Evolutionary conservation across 2,888 invertebrate genomes (phyloP).

Genomic region (Prosapia bicincta): DNA sequence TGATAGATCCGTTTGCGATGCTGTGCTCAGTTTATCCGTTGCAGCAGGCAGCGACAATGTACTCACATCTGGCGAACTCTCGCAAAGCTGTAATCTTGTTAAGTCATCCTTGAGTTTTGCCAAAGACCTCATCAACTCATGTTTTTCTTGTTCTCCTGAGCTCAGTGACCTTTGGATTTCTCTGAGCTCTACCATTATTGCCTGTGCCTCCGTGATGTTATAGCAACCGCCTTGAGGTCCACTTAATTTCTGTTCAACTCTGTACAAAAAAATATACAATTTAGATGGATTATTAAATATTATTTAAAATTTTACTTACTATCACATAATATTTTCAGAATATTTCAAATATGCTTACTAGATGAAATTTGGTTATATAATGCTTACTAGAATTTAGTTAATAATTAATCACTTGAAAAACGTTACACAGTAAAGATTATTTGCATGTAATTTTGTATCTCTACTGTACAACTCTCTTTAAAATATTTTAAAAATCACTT

Average conservation of each 20-base stretch:
- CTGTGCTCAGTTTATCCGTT: constrained; percentile 86
- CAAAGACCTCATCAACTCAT: constrained; percentile 89
- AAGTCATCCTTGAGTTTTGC: constrained; percentile 92
- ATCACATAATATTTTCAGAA: not conserved
- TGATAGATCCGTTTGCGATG: constrained; percentile 93
- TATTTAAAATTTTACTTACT: too few species aligned
- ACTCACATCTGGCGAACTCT: constrained; percentile 72
- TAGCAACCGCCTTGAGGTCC: constrained; percentile 76
- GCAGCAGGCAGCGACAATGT: constrained; percentile 77
- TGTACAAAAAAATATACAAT: constrained; percentile 42
- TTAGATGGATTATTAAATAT: too few species aligned
- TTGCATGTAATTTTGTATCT: too few species aligned
- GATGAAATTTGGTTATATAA: too few species aligned
- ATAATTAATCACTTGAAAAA: too few species aligned
- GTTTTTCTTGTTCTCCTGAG: constrained; percentile 90
- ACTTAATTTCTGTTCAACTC: constrained; percentile 86
- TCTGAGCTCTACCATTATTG: constrained; percentile 89
- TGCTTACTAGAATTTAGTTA: too few species aligned
- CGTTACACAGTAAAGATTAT: too few species aligned
- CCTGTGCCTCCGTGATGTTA: constrained; percentile 90
- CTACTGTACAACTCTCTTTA: too few species aligned
- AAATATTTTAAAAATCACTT: too few species aligned
- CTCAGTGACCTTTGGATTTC: constrained; percentile 90
- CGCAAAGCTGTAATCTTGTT: constrained; percentile 79
- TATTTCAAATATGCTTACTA: not conserved